Conservation (phyloP, 2,797 vertebrate species). For the Lemur catta region DNA sequence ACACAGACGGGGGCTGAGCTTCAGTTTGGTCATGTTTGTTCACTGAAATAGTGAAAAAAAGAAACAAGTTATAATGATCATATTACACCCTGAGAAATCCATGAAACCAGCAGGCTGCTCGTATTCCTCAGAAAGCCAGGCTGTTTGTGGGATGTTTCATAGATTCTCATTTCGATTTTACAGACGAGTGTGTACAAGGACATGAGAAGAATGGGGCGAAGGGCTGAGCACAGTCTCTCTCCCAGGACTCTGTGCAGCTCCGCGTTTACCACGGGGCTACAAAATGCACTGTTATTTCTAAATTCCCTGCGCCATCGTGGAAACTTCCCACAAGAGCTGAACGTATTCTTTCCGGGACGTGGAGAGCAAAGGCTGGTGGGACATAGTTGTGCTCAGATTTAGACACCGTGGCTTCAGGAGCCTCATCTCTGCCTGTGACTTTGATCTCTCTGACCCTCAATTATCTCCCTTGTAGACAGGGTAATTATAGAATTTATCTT, state of each 20-base stretch:
- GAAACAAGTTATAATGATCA: background rate
- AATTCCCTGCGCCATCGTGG: background rate
- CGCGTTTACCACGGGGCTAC: background rate
- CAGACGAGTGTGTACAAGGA: background rate
- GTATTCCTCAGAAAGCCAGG: background rate
- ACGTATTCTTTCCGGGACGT: background rate
- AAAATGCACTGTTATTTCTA: background rate
- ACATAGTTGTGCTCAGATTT: no score
- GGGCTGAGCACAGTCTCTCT: background rate
- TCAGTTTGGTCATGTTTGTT: background rate
- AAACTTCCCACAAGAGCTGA: background rate
- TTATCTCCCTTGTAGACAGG: background rate
- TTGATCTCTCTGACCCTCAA: background rate
- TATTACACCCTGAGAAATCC: background rate
- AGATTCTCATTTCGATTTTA: background rate
- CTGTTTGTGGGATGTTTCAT: background rate
- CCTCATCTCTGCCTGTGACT: background rate
- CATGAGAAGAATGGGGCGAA: background rate
- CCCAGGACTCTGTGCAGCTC: background rate
- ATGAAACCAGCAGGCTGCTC: background rate
- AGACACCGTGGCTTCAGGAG: background rate
- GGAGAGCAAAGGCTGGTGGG: rapidly evolving
- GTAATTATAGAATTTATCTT: background rate
- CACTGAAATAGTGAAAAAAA: background rate
- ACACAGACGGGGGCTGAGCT: background rate